phyloP scores from a whole-genome alignment of 1,140 invertebrate species.

The Asobara japonica region DNA sequence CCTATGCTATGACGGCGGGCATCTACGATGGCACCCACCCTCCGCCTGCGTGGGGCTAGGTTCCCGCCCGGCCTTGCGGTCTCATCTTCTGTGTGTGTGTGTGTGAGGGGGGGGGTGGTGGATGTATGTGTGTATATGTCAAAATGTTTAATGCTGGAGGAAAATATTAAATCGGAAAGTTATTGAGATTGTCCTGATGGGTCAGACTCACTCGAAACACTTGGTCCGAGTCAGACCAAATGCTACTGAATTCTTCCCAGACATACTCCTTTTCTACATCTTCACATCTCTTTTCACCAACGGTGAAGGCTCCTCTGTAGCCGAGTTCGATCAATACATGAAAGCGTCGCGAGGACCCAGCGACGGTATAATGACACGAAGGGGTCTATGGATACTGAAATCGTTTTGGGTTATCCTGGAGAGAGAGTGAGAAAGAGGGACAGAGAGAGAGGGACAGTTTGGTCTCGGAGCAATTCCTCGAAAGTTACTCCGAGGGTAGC shows the following conservation, averaged over 20 bases:
- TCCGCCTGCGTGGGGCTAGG: too few species aligned
- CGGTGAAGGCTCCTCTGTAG: too few species aligned
- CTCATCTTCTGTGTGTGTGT: too few species aligned
- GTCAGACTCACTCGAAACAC: slow-evolving; percentile 4
- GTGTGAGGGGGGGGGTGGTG: too few species aligned
- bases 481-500: slow-evolving; percentile 45
- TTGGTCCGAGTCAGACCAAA: neutral
- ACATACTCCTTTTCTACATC: neutral
- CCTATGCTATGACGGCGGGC: too few species aligned
- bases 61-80: too few species aligned
- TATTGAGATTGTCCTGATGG: too few species aligned
- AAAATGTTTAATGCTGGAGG: too few species aligned
- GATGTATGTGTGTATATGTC: too few species aligned
- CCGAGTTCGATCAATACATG: slow-evolving; percentile 62
- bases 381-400: neutral
- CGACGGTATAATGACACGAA: neutral
- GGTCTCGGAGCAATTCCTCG: slow-evolving; percentile 41
- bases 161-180: too few species aligned
- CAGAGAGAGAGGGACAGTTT: neutral
- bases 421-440: slow-evolving; percentile 23
- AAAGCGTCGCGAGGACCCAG: slow-evolving; percentile 25
- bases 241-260: neutral
- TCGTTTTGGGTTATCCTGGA: slow-evolving; percentile 15
- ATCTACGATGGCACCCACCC: too few species aligned
- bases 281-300: too few species aligned